Base-by-base conservation (phyloP, 2,888 invertebrate species). In the Zaprionus lineosus region DNA sequence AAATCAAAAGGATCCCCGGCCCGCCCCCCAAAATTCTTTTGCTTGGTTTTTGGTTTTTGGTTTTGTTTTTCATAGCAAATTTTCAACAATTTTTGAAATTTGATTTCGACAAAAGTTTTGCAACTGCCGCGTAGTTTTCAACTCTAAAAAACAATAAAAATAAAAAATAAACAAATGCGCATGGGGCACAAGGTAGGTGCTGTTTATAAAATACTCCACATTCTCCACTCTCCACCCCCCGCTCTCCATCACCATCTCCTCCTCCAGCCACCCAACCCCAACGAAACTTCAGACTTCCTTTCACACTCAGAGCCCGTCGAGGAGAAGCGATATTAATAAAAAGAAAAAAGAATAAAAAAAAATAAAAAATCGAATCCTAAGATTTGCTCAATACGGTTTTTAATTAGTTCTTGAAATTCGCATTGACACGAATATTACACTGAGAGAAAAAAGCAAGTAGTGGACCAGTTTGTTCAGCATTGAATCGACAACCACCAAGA, bases 101-200 rank as follows among this genome's bases (percentile, higher is more conserved):
- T 11, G 6, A 11, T 47, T 34, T n/a, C n/a, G n/a, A n/a, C n/a
- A 14, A 19, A 62, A 21, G 26, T 28, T 73, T 57, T 75, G 50
- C 15, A 43, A 48, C 40, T 73, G 70, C 78, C 66, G 77, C 74
- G 78, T 79, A 77, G 78, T 79, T 79, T 79, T 79, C 84, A 79
- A 79, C 78, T 79, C 78, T 67, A 60, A 61, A 39, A 33, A 56
- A 53, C 3, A 37, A 7, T 8, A 8, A 18, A 18, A 37, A 37
- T n/a, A 37, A 16, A 8, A 21, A 15, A 24, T 9, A 12, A 3
- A 15, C 3, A 48, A 69, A 78, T 69, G 74, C 77, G 81, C 81
- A 81, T 76, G 81, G 60, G 83, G 77, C 83, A 75, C 72, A 82
- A 77, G 83, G 83, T 82, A 77, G 83, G 83, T 77, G 77, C 82